These are phyloP conservation scores for Actinemys pallida DNA, from an alignment of 2,113 vertebrate species.

Conservation along the genomic window DNA sequence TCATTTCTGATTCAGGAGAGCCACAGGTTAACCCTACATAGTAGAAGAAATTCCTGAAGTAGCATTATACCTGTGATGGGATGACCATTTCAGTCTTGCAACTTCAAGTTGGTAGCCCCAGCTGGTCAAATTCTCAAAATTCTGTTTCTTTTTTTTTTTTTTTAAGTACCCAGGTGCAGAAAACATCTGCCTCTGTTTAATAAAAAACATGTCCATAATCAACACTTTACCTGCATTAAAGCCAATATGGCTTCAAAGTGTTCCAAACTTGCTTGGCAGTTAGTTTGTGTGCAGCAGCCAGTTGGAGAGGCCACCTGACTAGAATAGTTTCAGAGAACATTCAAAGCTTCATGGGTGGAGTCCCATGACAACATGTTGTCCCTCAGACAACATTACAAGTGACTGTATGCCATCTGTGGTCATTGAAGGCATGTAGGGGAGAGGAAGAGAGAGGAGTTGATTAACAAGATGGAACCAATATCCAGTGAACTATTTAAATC, in stretches of 20 bases:
- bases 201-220: conserved; percentile 35
- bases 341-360: background rate
- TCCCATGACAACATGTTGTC: background rate
- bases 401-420: background rate
- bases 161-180: background rate
- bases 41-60: background rate
- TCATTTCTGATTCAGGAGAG: background rate
- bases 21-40: accelerated
- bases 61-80: background rate
- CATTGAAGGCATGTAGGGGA: background rate
- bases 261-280: conserved; percentile 60
- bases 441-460: background rate
- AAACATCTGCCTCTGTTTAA: background rate
- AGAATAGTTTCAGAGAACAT: conserved; percentile 39
- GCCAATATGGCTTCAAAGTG: conserved; percentile 59
- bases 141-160: accelerated
- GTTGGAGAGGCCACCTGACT: conserved; percentile 45
- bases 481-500: background rate
- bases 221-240: conserved; percentile 39
- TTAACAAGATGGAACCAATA: background rate
- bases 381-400: background rate
- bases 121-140: background rate
- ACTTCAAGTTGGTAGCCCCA: background rate
- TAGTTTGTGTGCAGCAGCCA: background rate
- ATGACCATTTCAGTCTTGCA: background rate